Evolutionary conservation across 2,888 invertebrate species (phyloP).

Genomic region (Iphiclides podalirius): DNA sequence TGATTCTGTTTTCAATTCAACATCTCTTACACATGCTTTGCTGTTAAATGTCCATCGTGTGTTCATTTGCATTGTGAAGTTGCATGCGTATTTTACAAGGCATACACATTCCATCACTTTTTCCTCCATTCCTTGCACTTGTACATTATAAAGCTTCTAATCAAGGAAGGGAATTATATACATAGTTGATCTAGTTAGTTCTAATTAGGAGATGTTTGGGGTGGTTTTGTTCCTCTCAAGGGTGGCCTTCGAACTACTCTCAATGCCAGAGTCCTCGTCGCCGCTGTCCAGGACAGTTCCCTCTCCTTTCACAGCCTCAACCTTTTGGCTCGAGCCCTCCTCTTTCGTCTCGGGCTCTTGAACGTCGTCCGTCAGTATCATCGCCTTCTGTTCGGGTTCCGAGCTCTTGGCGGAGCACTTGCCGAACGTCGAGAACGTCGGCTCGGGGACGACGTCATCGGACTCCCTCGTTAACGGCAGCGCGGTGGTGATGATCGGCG

Average conservation of each 20-base stretch:
- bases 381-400: slow-evolving; percentile 53
- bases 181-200: slow-evolving; percentile 18
- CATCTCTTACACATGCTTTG: too few relatives aligned
- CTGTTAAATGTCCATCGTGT: too few relatives aligned
- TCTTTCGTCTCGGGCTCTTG: slow-evolving; percentile 41
- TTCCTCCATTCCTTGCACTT: background rate
- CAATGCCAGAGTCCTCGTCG: slow-evolving; percentile 83
- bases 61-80: too few relatives aligned
- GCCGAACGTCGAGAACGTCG: slow-evolving; percentile 82
- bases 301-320: slow-evolving; percentile 74
- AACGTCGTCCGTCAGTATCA: slow-evolving; percentile 49
- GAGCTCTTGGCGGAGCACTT: slow-evolving; percentile 56
- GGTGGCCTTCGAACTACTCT: slow-evolving; percentile 81
- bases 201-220: slow-evolving; percentile 53
- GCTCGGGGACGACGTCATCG: slow-evolving; percentile 56
- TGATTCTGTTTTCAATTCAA: too few relatives aligned
- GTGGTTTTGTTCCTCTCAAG: slow-evolving; percentile 72
- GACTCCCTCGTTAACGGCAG: slow-evolving; percentile 48
- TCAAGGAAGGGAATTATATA: slow-evolving; percentile 22
- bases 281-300: slow-evolving; percentile 82
- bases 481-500: slow-evolving; percentile 54
- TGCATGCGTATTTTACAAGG: background rate
- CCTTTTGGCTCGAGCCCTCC: slow-evolving; percentile 38
- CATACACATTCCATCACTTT: background rate
- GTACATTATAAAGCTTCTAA: slow-evolving; percentile 23